Conservation (phyloP, 2,113 vertebrate species). For the Cephalopterus ornatus region DNA sequence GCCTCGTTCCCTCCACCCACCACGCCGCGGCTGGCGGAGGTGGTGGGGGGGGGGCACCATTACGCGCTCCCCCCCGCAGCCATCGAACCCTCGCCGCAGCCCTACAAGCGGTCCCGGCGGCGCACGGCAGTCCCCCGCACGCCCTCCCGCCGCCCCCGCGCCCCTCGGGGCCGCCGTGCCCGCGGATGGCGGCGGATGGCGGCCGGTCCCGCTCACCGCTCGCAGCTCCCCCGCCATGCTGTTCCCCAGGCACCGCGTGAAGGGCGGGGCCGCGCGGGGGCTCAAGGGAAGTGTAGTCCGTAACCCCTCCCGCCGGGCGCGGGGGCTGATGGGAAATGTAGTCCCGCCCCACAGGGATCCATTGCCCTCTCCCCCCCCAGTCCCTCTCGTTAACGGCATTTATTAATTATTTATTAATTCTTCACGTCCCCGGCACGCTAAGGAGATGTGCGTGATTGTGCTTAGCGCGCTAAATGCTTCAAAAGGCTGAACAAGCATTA, state of each 20-base stretch:
- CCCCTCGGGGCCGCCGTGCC: neutral
- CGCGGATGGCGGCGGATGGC: neutral
- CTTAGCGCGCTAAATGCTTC: neutral
- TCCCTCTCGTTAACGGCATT: too few relatives aligned
- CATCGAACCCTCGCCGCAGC: neutral
- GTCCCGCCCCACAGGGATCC: neutral
- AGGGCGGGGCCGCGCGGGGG: fast-evolving
- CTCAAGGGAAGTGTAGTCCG: neutral
- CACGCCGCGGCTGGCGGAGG: too few relatives aligned
- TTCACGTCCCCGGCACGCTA: neutral
- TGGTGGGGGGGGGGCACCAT: fast-evolving
- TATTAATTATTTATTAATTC: neutral
- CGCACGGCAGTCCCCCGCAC: too few relatives aligned
- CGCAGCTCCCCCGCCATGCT: fast-evolving
- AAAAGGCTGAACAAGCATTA: neutral
- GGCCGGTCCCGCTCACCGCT: fast-evolving
- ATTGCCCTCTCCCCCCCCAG: fast-evolving
- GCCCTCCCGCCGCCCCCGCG: fast-evolving
- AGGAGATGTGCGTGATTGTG: neutral
- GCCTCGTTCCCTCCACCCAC: neutral
- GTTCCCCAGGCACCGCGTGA: fast-evolving
- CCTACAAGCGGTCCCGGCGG: fast-evolving
- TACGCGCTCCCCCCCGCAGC: fast-evolving
- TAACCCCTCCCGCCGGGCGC: neutral
- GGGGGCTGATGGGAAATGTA: neutral